Conservation (phyloP, 1,140 invertebrate species). For the Caerostris darwini region DNA sequence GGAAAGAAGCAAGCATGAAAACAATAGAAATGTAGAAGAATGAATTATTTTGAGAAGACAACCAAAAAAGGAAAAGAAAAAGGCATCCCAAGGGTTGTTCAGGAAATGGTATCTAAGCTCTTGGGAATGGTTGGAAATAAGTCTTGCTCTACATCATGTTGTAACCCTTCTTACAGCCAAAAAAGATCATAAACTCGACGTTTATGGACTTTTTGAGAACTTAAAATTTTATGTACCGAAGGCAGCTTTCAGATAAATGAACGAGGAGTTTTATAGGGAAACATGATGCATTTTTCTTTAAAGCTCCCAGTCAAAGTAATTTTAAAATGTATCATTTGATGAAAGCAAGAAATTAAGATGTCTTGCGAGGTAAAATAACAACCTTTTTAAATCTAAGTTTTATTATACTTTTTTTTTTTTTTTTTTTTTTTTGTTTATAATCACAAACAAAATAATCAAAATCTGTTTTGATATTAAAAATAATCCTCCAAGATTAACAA, state of each 20-base stretch:
- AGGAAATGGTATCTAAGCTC: constrained; percentile 16
- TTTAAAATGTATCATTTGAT: background rate
- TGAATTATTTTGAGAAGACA: background rate
- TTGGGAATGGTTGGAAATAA: constrained; percentile 21
- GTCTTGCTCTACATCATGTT: background rate
- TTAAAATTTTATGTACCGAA: constrained; percentile 33
- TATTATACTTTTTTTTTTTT: too few relatives aligned
- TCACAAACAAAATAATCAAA: too few relatives aligned
- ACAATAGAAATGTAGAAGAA: background rate
- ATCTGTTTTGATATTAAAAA: too few relatives aligned
- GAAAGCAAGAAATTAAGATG: background rate
- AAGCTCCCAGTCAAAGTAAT: background rate
- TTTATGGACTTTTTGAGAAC: constrained; percentile 49
- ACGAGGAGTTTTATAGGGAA: constrained; percentile 23
- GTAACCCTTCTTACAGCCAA: background rate
- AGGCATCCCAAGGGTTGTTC: background rate
- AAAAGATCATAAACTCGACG: constrained; percentile 4
- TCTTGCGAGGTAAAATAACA: too few relatives aligned
- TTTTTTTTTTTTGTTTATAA: too few relatives aligned
- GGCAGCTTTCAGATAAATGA: constrained; percentile 35
- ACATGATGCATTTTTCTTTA: background rate
- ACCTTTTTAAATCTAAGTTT: too few relatives aligned
- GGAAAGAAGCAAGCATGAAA: background rate
- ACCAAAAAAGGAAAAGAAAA: too few relatives aligned
- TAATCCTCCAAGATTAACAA: too few relatives aligned